These are phyloP conservation scores for Atherinosoma microstoma DNA, from an alignment of 2,797 vertebrate species.

Conservation along the genomic window DNA sequence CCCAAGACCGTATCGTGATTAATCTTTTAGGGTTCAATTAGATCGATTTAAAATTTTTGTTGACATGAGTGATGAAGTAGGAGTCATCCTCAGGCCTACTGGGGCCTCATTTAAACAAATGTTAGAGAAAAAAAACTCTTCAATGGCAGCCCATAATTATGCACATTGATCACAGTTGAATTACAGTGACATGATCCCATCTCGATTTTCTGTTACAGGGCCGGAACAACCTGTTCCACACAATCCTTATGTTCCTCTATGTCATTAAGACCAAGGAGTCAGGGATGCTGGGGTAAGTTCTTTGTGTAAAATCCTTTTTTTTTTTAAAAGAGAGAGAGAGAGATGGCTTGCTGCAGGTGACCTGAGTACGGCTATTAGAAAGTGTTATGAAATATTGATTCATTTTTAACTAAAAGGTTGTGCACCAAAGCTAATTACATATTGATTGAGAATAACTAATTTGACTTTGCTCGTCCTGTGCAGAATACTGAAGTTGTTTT, in stretches of 20 bases:
- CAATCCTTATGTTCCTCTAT: constrained; percentile 96
- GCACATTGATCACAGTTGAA: constrained; percentile 1
- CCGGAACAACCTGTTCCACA: constrained; percentile 98
- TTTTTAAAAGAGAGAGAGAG: neutral
- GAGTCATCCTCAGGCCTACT: no score
- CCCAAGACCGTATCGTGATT: no score
- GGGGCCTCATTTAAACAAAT: neutral
- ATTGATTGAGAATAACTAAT: constrained; percentile 21
- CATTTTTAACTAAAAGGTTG: constrained; percentile 1
- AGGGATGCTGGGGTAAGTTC: constrained; percentile 95
- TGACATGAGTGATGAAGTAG: no score
- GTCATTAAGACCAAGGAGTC: constrained; percentile 97
- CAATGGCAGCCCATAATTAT: neutral
- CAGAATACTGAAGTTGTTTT: constrained; percentile 8
- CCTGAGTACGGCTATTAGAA: neutral
- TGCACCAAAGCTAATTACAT: neutral
- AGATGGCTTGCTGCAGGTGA: no score
- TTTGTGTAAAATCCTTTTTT: neutral
- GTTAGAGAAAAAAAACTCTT: neutral
- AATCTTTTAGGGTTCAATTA: no score
- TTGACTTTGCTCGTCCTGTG: constrained; percentile 17
- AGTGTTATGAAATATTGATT: constrained; percentile 26
- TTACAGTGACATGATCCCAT: constrained; percentile 13
- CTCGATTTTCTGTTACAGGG: constrained; percentile 82
- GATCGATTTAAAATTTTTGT: no score